Evolutionary conservation across 2,113 vertebrate genomes (phyloP).

Genomic region (Scalopus aquaticus): DNA sequence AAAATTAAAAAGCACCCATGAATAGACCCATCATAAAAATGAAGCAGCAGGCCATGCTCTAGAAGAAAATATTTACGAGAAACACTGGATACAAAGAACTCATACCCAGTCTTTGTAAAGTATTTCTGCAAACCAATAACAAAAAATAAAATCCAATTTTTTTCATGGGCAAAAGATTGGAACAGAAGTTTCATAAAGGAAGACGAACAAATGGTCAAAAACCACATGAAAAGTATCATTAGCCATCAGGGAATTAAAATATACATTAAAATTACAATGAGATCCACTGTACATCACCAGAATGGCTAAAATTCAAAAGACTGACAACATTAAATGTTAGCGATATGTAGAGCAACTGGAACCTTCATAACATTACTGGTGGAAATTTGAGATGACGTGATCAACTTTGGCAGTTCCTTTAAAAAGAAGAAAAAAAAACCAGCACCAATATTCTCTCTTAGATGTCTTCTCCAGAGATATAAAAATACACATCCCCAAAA

Average conservation of each 20-base stretch:
- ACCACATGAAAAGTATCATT: not conserved
- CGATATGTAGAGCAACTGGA: not conserved
- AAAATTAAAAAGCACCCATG: constrained; percentile 36
- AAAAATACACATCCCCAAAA: constrained; percentile 3
- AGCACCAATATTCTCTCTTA: constrained; percentile 43
- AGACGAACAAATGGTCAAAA: not conserved
- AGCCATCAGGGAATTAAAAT: not conserved
- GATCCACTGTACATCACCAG: not conserved
- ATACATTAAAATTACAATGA: not conserved
- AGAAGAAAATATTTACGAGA: not conserved
- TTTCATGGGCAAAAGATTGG: not conserved
- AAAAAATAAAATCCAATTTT: not conserved
- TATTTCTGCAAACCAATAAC: not conserved
- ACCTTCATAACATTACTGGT: not conserved
- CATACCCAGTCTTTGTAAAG: not conserved
- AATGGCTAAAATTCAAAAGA: not conserved
- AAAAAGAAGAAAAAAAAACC: not conserved
- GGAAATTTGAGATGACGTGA: not conserved
- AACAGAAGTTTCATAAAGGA: not conserved
- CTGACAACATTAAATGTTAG: not conserved
- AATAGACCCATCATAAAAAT: constrained; percentile 38
- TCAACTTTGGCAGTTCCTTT: not conserved
- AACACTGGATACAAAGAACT: not conserved
- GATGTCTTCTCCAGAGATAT: constrained; percentile 42
- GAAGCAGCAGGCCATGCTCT: not conserved